Base-by-base conservation (phyloP, 2,888 invertebrate genomes). In the Heteromyza rotundicornis region DNA sequence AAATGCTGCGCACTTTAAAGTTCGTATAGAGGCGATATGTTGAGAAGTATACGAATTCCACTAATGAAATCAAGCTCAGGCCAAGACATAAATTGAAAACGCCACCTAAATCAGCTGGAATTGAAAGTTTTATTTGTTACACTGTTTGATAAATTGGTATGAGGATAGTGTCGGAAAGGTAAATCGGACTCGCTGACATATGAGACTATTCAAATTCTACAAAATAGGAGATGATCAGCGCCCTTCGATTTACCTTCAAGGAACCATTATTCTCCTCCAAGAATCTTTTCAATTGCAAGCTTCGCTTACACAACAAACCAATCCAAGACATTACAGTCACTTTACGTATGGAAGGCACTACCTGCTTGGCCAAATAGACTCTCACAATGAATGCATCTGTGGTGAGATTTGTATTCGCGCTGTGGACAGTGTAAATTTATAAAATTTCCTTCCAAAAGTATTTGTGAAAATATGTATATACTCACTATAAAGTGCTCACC, bases 261-360 rank as follows among this genome's bases (percentile, higher is more conserved):
- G n/a, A n/a, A n/a, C n/a, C n/a, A n/a, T n/a, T n/a, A n/a, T n/a
- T n/a, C n/a, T n/a, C n/a, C n/a, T n/a, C n/a, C n/a, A n/a, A n/a
- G n/a, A n/a, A n/a, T n/a, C n/a, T n/a, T n/a, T n/a, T n/a, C n/a
- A n/a, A n/a, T n/a, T n/a, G n/a, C n/a, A n/a, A n/a, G n/a, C n/a
- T n/a, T n/a, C n/a, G n/a, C 75, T 67, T 63, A 82, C 82, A 81
- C 7, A 82, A 64, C 20, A 83, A 64, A 57, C 80, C 79, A 40
- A 83, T 74, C 81, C 82, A 81, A 1, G 82, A 82, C 82, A 82
- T 82, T 0, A 81, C 79, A 1, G 81, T 81, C 10, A 83, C 80
- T 65, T 83, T 83, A 0, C 75, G 71, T 61, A 82, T 80, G 1
- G 76, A 76, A 1, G 79, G 78, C 1, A 82, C 83, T 1, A 77